These are phyloP conservation scores for Branchipolynoe longqiensis DNA, from an alignment of 2,888 invertebrate genomes.

Conservation along the genomic window DNA sequence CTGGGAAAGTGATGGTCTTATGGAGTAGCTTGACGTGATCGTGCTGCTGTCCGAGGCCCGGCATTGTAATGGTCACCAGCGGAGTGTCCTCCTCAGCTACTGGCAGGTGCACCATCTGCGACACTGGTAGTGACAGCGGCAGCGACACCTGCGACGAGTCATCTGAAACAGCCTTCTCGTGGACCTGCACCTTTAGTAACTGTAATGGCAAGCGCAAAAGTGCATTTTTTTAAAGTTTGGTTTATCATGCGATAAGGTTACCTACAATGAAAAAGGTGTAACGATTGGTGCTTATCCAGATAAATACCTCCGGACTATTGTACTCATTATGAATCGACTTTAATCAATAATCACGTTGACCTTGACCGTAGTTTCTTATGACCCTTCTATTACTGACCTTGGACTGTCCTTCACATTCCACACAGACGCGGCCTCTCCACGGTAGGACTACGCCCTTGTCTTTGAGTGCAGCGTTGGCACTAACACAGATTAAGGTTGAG, in stretches of 20 bases:
- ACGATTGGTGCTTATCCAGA: no score
- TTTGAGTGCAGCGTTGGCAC: slow-evolving; percentile 21
- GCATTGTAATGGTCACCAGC: background rate
- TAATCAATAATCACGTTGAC: no score
- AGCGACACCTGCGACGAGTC: background rate
- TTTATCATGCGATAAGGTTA: no score
- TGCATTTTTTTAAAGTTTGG: background rate
- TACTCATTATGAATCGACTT: no score
- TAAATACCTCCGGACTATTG: no score
- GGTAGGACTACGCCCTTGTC: slow-evolving; percentile 56
- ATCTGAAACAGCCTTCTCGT: background rate
- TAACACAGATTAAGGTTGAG: slow-evolving; percentile 9
- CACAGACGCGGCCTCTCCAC: slow-evolving; percentile 62
- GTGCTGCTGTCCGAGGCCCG: background rate
- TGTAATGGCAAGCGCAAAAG: background rate
- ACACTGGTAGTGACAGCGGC: background rate
- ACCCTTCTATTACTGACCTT: slow-evolving; percentile 65
- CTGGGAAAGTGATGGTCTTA: slow-evolving; percentile 8
- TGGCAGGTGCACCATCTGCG: background rate
- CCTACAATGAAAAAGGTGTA: no score
- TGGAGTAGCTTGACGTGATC: background rate
- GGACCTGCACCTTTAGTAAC: slow-evolving; percentile 30
- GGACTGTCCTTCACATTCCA: slow-evolving; percentile 62
- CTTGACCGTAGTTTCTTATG: no score
- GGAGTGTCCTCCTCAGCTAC: background rate